These are phyloP conservation scores for Callospermophilus lateralis DNA, from an alignment of 2,113 vertebrate genomes.

Conservation along the genomic window DNA sequence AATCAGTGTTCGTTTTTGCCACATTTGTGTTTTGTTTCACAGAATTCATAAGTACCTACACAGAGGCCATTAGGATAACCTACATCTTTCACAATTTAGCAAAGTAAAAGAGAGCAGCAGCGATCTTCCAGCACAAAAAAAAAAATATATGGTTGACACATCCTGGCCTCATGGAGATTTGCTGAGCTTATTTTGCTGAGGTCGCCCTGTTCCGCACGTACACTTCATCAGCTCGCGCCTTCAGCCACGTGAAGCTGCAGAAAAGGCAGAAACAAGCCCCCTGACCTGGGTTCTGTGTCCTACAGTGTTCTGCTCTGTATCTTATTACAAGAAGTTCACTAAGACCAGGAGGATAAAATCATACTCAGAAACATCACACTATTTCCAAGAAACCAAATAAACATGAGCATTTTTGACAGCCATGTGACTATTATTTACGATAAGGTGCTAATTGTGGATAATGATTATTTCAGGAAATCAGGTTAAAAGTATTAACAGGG, in stretches of 20 bases:
- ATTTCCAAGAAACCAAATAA: background rate
- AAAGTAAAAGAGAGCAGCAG: background rate
- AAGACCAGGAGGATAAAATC: background rate
- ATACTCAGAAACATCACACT: background rate
- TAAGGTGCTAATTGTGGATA: background rate
- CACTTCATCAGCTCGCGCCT: background rate
- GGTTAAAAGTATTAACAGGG: background rate
- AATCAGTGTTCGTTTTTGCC: background rate
- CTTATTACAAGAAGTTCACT: slow-evolving; percentile 5
- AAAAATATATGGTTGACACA: background rate
- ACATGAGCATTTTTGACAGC: background rate
- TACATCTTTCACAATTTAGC: slow-evolving; percentile 39
- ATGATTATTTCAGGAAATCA: background rate
- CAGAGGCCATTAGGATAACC: background rate
- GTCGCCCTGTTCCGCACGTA: background rate
- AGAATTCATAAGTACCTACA: background rate
- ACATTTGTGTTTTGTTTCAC: background rate
- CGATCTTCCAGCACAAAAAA: slow-evolving; percentile 12
- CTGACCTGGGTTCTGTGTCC: background rate
- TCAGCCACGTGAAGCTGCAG: background rate
- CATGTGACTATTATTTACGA: background rate
- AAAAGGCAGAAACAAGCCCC: background rate
- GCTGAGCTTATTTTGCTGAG: background rate
- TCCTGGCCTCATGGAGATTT: background rate
- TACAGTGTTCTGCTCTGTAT: background rate